A percentile compares a stretch with the other conserved stretches of the same genome.
Evolutionary conservation across 1,140 invertebrate species (phyloP).

Genomic region (Bombus consobrinus): DNA sequence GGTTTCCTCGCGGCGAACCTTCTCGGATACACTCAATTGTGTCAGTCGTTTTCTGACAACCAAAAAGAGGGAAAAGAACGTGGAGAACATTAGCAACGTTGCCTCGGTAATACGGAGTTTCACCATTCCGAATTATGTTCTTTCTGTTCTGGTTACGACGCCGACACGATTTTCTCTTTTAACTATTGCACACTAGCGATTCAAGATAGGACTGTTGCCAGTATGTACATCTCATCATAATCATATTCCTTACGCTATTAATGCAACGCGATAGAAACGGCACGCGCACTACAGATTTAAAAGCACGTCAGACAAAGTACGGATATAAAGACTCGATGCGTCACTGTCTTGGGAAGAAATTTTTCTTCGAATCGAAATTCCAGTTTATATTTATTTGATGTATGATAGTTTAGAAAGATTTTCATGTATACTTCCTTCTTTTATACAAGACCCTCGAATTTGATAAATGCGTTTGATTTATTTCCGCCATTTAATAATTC

Average conservation of each 20-base stretch:
- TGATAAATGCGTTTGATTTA: not conserved
- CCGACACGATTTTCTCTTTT: constrained; percentile 43
- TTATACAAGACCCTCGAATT: not conserved
- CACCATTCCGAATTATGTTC: constrained; percentile 4
- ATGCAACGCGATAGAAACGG: not conserved
- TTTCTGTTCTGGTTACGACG: constrained; percentile 37
- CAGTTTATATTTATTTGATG: not conserved
- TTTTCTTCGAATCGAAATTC: not conserved
- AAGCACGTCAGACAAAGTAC: no score
- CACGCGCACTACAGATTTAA: not conserved
- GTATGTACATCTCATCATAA: not conserved
- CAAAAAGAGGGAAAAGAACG: not conserved
- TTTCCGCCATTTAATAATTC: not conserved
- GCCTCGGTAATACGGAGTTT: not conserved
- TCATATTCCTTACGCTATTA: not conserved
- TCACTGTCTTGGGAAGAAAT: not conserved
- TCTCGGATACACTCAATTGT: not conserved
- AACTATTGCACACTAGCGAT: constrained; percentile 1
- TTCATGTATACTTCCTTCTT: not conserved
- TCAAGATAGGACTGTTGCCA: constrained; percentile 17
- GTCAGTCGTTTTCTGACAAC: not conserved
- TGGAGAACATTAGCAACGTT: not conserved
- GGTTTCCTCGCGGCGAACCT: constrained; percentile 1
- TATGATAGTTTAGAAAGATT: no score
- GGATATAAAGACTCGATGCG: no score